Conservation (phyloP, 2,797 vertebrate genomes). For the Takifugu rubripes region DNA sequence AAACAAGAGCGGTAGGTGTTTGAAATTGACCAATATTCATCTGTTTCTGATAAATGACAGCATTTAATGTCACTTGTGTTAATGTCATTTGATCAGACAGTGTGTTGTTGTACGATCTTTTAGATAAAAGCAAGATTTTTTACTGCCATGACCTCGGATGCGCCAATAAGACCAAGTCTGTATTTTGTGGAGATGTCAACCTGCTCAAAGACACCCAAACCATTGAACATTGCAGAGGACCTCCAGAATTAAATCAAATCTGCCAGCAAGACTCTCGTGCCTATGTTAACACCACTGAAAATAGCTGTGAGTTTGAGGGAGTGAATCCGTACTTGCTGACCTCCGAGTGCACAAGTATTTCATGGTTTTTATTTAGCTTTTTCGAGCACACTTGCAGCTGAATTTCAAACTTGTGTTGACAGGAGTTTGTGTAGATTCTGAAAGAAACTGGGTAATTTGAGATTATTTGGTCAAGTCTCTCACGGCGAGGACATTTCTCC, state of each 20-base stretch:
- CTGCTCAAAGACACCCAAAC: accelerated
- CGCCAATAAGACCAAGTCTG: accelerated
- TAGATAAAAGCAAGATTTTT: slow-evolving; percentile 9
- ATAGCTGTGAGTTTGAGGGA: slow-evolving; percentile 8
- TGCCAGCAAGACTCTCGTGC: slow-evolving; percentile 13
- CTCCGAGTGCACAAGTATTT: slow-evolving; percentile 23
- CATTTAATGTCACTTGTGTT: neutral
- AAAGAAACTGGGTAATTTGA: too few species aligned
- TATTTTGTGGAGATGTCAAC: neutral
- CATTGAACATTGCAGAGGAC: slow-evolving; percentile 1
- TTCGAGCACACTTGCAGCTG: neutral
- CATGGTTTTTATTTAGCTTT: neutral
- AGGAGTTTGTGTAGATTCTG: too few species aligned
- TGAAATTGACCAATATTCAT: neutral
- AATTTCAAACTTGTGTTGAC: too few species aligned
- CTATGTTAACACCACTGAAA: slow-evolving; percentile 1
- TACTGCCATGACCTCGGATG: slow-evolving; percentile 18
- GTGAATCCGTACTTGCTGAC: accelerated
- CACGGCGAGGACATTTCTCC: too few species aligned
- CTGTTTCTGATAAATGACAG: neutral
- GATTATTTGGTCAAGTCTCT: too few species aligned
- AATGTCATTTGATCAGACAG: slow-evolving; percentile 10
- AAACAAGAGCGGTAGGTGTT: too few species aligned
- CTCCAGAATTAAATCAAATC: neutral
- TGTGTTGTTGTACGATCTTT: neutral